phyloP scores from a whole-genome alignment of 2,888 invertebrate species.

The Nomada hirtipes region DNA sequence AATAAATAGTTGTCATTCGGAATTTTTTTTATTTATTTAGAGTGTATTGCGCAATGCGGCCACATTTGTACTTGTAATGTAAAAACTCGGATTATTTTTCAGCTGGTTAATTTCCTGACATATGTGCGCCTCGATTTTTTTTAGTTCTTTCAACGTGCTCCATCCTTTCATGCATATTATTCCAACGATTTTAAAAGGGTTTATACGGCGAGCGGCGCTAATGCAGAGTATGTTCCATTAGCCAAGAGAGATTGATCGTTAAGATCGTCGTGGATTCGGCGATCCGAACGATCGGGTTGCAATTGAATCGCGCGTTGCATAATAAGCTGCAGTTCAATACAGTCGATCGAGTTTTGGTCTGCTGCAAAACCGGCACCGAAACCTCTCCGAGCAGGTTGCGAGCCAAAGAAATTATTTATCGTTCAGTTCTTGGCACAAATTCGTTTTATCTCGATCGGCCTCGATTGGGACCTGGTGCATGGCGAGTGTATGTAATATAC shows the following conservation, averaged over 20 bases:
- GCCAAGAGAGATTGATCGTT: slow-evolving; percentile 26
- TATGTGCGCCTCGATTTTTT: too few species aligned
- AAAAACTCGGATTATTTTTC: too few species aligned
- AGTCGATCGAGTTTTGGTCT: slow-evolving; percentile 2
- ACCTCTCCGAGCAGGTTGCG: background rate
- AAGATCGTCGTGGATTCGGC: background rate
- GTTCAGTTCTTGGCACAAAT: slow-evolving; percentile 37
- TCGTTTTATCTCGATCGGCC: slow-evolving; percentile 35
- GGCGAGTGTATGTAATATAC: background rate
- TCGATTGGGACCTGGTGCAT: background rate
- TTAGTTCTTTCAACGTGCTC: too few species aligned
- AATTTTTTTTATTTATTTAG: too few species aligned
- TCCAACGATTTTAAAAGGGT: too few species aligned
- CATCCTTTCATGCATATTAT: too few species aligned
- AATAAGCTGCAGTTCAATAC: slow-evolving; percentile 46
- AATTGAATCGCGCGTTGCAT: slow-evolving; percentile 41
- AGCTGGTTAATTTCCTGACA: too few species aligned
- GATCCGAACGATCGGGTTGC: slow-evolving; percentile 13
- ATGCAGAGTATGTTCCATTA: slow-evolving; percentile 28
- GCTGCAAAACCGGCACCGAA: background rate
- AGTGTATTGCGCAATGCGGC: too few species aligned
- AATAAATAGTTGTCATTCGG: too few species aligned
- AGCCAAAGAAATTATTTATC: slow-evolving; percentile 42
- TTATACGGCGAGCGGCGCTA: slow-evolving; percentile 20
- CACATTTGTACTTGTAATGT: too few species aligned